Evolutionary conservation across 2,797 vertebrate species (phyloP).

Genomic region (Xenopus petersii): DNA sequence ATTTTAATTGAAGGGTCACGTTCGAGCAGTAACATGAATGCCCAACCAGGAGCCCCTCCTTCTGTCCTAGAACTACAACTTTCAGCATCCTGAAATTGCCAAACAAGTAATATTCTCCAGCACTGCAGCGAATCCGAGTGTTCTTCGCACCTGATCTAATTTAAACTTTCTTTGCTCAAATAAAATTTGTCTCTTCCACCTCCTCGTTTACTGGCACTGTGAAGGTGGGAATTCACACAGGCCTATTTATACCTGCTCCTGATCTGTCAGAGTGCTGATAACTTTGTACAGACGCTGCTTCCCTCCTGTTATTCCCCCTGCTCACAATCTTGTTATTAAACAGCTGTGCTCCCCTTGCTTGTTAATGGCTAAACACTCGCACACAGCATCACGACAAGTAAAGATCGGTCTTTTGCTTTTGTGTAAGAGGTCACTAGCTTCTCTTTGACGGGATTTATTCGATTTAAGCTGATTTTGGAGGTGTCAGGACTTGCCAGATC

Average conservation of each 20-base stretch:
- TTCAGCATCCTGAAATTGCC: too few species aligned
- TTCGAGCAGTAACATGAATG: too few species aligned
- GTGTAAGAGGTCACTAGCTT: constrained; percentile 6
- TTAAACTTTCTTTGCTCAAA: constrained; percentile 37
- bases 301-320: not conserved
- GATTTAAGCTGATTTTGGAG: not conserved
- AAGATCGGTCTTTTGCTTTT: constrained; percentile 2
- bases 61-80: too few species aligned
- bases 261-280: constrained; percentile 34
- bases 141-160: constrained; percentile 29
- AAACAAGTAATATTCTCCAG: too few species aligned
- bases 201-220: not conserved
- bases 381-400: not conserved
- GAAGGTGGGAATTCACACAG: constrained; percentile 32
- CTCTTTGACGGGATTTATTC: not conserved
- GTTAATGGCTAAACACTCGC: not conserved
- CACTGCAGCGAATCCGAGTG: too few species aligned
- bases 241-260: constrained; percentile 47
- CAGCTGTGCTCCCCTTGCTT: constrained; percentile 15
- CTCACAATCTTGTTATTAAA: constrained; percentile 14
- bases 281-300: not conserved
- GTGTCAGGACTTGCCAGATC: not conserved
- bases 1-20: too few species aligned
- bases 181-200: constrained; percentile 17
- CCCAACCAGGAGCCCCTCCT: too few species aligned